Conservation (phyloP, 2,797 vertebrate genomes). For the Microctenopoma lineatum region DNA sequence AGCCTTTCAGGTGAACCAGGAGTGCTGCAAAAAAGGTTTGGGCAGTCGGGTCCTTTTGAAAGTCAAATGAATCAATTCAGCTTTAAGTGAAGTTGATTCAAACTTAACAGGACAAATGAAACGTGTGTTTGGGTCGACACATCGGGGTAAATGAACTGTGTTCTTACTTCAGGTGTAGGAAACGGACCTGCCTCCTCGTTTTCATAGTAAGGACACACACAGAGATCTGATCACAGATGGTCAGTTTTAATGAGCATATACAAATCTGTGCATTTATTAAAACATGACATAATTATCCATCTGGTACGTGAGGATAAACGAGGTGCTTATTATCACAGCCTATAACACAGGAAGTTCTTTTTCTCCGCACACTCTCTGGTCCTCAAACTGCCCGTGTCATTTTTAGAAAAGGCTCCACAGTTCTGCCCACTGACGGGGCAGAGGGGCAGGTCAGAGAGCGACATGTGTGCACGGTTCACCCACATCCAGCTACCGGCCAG, state of each 20-base stretch:
- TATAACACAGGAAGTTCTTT: conserved; percentile 64
- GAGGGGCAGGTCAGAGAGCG: conserved; percentile 16
- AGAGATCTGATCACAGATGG: background rate
- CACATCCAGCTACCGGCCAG: conserved; percentile 64
- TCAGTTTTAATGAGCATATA: background rate
- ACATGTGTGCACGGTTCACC: conserved; percentile 31
- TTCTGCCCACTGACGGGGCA: conserved; percentile 10
- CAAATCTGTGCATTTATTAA: background rate
- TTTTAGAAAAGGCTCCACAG: conserved; percentile 45
- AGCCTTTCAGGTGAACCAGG: no score
- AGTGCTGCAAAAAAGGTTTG: no score
- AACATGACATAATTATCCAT: no score
- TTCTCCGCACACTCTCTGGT: conserved; percentile 39
- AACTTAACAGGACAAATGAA: no score
- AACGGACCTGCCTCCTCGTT: no score
- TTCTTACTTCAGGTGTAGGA: no score
- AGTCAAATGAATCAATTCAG: no score
- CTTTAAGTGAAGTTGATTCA: no score
- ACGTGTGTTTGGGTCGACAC: no score
- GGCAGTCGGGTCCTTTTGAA: no score
- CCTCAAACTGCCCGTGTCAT: background rate
- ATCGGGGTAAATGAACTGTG: no score
- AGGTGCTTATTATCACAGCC: fast-evolving
- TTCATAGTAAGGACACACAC: background rate
- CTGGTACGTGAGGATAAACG: no score